A percentile compares a stretch with the other conserved stretches of the same genome.
phyloP scores from a whole-genome alignment of 1,140 invertebrate genomes.

The Leptinotarsa defecta region DNA sequence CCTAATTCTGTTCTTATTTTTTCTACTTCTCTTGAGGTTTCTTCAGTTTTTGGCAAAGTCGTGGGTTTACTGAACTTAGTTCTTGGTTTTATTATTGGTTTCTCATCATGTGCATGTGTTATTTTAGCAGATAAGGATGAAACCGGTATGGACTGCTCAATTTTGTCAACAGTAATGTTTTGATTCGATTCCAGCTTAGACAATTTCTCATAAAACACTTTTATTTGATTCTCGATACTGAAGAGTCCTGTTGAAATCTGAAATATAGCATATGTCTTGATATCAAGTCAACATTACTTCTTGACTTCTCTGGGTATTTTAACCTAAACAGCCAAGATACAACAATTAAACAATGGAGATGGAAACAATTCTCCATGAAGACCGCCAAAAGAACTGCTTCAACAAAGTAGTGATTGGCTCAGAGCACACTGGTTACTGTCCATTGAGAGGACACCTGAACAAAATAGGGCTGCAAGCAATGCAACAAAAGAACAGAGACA shows the following conservation, averaged over 20 bases:
- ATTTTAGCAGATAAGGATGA: neutral
- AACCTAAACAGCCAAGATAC: too few relatives aligned
- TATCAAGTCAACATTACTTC: too few relatives aligned
- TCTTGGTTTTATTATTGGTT: constrained; percentile 37
- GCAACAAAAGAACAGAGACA: too few relatives aligned
- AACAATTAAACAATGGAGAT: too few relatives aligned
- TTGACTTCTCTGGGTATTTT: too few relatives aligned
- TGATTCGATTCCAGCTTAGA: constrained; percentile 41
- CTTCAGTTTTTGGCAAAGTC: constrained; percentile 18
- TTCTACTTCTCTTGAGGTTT: constrained; percentile 17
- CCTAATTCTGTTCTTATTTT: constrained; percentile 26
- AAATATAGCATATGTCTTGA: constrained; percentile 4
- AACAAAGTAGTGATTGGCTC: too few relatives aligned
- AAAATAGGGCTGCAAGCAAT: too few relatives aligned
- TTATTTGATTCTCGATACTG: constrained; percentile 51
- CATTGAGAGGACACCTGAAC: too few relatives aligned
- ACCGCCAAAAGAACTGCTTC: too few relatives aligned
- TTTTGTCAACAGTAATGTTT: constrained; percentile 7
- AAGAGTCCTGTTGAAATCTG: constrained; percentile 46
- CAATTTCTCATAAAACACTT: constrained; percentile 49
- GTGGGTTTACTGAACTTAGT: constrained; percentile 33
- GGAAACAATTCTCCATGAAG: too few relatives aligned
- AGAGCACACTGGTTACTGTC: too few relatives aligned
- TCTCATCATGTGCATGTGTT: neutral
- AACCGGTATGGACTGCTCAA: neutral